phyloP scores from a whole-genome alignment of 2,797 vertebrate genomes.

The Sylvilagus floridanus region DNA sequence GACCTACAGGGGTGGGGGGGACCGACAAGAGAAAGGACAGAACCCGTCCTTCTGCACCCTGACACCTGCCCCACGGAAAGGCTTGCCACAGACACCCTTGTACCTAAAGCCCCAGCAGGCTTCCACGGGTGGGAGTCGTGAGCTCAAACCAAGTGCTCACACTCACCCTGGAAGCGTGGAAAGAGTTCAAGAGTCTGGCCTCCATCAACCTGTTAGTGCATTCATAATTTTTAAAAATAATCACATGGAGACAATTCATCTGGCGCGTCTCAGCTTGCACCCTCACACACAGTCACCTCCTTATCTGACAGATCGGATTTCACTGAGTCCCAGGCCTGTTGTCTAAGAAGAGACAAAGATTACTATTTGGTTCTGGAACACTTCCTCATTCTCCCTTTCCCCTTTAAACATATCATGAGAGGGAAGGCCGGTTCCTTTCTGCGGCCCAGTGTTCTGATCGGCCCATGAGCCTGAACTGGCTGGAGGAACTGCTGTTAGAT shows the following conservation, averaged over 20 bases:
- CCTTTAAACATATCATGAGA: background rate
- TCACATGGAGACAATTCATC: constrained; percentile 45
- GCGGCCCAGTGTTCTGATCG: background rate
- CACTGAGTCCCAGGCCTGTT: background rate
- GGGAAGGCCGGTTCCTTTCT: constrained; percentile 40
- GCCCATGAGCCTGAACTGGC: background rate
- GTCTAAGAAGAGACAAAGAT: background rate
- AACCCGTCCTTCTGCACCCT: background rate
- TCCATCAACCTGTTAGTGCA: constrained; percentile 57
- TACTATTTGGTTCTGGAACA: background rate
- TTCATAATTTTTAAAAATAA: constrained; percentile 49
- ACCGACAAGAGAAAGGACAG: background rate
- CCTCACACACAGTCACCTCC: background rate
- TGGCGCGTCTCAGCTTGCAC: background rate
- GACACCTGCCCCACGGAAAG: background rate
- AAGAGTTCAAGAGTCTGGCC: background rate
- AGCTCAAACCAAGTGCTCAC: background rate
- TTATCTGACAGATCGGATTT: constrained; percentile 30
- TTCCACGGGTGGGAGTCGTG: background rate
- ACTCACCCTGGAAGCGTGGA: background rate
- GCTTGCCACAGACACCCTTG: too few relatives aligned
- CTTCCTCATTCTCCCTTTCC: constrained; percentile 25
- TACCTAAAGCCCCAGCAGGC: background rate
- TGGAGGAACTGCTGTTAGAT: background rate
- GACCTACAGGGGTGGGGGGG: background rate